Conservation (phyloP, 2,888 invertebrate species). For the Masnerella sp. region DNA sequence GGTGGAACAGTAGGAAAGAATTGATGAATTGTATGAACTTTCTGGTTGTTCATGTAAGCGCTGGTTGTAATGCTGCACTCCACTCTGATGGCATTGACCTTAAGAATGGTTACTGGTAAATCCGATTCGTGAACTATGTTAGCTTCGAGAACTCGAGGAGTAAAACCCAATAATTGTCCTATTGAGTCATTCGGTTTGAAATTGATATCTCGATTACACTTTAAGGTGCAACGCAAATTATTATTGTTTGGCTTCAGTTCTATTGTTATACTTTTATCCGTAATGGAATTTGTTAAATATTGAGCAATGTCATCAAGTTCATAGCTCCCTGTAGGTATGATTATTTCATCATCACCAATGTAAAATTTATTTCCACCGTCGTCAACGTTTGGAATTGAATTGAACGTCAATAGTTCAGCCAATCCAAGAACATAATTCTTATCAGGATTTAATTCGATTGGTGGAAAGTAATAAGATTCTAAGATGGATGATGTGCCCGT, state of each 20-base stretch:
- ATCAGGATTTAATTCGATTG: constrained; percentile 46
- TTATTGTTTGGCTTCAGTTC: constrained; percentile 52
- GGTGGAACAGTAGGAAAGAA: constrained; percentile 50
- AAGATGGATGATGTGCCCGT: not conserved
- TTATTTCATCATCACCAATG: constrained; percentile 53
- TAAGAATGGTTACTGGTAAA: constrained; percentile 36
- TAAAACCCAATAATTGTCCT: constrained; percentile 27
- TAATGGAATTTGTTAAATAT: too few relatives aligned
- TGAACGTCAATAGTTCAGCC: constrained; percentile 62
- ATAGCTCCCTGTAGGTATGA: constrained; percentile 66
- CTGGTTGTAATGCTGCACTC: constrained; percentile 49
- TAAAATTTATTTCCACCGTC: constrained; percentile 68
- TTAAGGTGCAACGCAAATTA: constrained; percentile 45
- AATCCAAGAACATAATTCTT: not conserved
- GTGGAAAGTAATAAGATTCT: constrained; percentile 10
- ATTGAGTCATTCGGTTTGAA: constrained; percentile 48
- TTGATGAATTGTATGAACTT: constrained; percentile 36
- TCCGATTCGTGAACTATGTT: constrained; percentile 18
- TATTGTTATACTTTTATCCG: constrained; percentile 58
- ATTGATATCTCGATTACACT: constrained; percentile 43
- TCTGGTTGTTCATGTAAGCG: constrained; percentile 27
- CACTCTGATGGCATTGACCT: constrained; percentile 17
- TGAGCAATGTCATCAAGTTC: constrained; percentile 69
- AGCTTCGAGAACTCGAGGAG: constrained; percentile 23
- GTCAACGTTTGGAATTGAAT: constrained; percentile 70